Conservation (phyloP, 2,888 invertebrate species). For the Timandra comae region DNA sequence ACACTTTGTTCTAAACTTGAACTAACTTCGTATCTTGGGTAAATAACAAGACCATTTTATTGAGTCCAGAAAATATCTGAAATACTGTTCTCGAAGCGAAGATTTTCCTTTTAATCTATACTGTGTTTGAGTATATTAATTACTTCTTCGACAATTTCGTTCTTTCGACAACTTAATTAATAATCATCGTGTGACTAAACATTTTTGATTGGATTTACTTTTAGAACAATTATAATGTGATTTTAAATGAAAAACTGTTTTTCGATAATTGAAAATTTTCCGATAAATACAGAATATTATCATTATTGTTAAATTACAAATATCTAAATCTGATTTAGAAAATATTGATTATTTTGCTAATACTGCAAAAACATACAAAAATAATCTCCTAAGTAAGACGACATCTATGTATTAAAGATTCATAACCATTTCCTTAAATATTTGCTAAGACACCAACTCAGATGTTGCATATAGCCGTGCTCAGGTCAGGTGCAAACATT, state of each 20-base stretch:
- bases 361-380: background rate
- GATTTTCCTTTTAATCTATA: no score
- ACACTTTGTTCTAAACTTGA: slow-evolving; percentile 2
- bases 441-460: slow-evolving; percentile 4
- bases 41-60: slow-evolving; percentile 3
- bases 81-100: no score
- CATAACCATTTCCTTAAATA: no score
- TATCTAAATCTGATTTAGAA: background rate
- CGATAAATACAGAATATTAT: background rate
- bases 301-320: background rate
- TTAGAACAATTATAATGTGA: background rate
- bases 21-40: slow-evolving; percentile 2
- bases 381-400: background rate
- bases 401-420: no score
- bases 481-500: slow-evolving; percentile 22
- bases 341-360: background rate
- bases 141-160: background rate
- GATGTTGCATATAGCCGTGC: slow-evolving; percentile 18
- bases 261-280: background rate
- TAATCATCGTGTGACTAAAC: background rate
- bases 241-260: background rate
- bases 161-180: background rate
- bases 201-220: background rate
- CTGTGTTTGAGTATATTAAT: no score
- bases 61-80: background rate